Conservation (phyloP, 2,888 invertebrate genomes). For the Stramonita haemastoma region DNA sequence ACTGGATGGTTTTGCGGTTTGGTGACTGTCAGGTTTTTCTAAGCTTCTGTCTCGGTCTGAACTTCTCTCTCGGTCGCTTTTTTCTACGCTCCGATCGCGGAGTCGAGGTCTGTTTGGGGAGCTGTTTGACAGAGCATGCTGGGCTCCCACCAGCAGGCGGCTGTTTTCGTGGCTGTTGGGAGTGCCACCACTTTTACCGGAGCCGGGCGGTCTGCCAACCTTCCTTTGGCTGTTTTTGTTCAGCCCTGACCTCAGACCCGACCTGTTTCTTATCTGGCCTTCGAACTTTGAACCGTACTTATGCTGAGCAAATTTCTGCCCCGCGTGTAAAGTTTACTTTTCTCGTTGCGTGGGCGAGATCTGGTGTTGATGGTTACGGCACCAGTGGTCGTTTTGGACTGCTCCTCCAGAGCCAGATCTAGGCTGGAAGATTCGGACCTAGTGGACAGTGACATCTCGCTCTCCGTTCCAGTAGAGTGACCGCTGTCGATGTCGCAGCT, state of each 20-base stretch:
- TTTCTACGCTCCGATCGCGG: no score
- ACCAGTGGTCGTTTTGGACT: background rate
- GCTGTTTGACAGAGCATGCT: no score
- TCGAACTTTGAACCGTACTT: background rate
- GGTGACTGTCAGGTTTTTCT: background rate
- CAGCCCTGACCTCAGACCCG: background rate
- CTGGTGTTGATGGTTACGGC: background rate
- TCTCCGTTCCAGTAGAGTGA: background rate
- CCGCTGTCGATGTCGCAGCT: conserved; percentile 6
- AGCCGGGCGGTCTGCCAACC: no score
- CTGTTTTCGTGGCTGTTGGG: background rate
- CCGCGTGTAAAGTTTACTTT: background rate
- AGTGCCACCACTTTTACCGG: background rate
- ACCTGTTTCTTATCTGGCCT: background rate
- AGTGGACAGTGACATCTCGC: background rate
- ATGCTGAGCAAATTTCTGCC: background rate
- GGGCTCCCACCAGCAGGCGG: background rate
- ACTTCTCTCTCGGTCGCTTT: no score
- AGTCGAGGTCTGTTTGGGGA: background rate
- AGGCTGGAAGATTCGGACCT: background rate
- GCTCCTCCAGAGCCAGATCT: background rate
- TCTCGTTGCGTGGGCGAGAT: background rate
- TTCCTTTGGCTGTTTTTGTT: background rate
- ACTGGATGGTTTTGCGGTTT: background rate
- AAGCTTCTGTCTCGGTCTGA: background rate